Evolutionary conservation across 2,797 vertebrate species (phyloP), one percentile per base, ranked within the genome.

Genomic region (Caiman crocodilus): DNA sequence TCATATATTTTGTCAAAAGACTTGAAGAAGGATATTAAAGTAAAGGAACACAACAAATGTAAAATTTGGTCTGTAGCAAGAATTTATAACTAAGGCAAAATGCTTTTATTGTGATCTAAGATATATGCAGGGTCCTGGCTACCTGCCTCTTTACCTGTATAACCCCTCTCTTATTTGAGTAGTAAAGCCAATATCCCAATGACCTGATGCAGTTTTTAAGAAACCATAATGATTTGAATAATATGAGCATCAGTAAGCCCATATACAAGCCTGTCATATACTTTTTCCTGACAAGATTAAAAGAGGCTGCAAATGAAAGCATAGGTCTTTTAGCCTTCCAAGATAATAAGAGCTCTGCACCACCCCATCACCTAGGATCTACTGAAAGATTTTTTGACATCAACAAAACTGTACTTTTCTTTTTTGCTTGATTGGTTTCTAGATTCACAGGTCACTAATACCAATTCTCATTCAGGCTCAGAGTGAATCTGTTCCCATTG

Each of bases 1-100:
- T 17, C 6, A 79, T 88, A 83, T 35, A 74, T 32, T 56, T 87
- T 87, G 35, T 65, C 93, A 95, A 96, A 88, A 96, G 76, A n/a
- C 87, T 79, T 88, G 94, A 88, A 89, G 76, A 42, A 21, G 77
- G 78, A 87, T 86, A 94, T 95, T 84, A 97, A 95, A 96, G 67
- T 87, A 82, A 88, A 93, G 55, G 35, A 55, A 58, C 82, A 82
- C 6, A 4, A 21, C 16, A 1, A 84, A 63, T 88, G 89, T 94
- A 92, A 89, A 93, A 56, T 25, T 11, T 96, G 79, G n/a, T 87
- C 55, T 87, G 26, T 12, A 55, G 42, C 35, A 81, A 94, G 93
- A 21, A 67, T 64, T 23, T 84, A 88, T 28, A 75, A 80, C 6
- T 78, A 30, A 90, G 12, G 55, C 71, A 82, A 65, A 92, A 73